Conservation (phyloP, 2,888 invertebrate genomes). For the Margaritifera margaritifera region DNA sequence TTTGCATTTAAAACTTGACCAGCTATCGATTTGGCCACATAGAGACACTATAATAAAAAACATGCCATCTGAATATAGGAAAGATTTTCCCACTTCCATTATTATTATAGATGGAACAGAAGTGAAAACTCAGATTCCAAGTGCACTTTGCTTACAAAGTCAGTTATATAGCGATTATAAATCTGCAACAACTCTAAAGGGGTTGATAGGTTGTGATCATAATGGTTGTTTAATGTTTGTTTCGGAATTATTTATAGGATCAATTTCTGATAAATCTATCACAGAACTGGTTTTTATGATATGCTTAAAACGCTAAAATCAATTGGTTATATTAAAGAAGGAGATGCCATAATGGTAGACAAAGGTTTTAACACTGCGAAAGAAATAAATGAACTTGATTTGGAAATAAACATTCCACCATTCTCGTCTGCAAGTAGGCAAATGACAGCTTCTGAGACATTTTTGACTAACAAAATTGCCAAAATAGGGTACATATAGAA, state of each 20-base stretch:
- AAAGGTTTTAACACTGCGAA: too few species aligned
- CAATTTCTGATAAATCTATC: constrained; percentile 17
- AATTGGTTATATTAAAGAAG: constrained; percentile 4
- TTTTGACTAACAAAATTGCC: too few species aligned
- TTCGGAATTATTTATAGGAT: constrained; percentile 16
- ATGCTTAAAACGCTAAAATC: constrained; percentile 7
- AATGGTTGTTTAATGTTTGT: constrained; percentile 20
- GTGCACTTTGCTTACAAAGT: constrained; percentile 14
- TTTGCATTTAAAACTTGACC: constrained; percentile 19
- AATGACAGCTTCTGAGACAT: too few species aligned
- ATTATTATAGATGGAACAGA: constrained; percentile 31
- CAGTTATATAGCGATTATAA: constrained; percentile 27
- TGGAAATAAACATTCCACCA: too few species aligned
- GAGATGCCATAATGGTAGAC: too few species aligned
- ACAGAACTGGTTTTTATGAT: constrained; percentile 13
- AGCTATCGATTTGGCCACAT: constrained; percentile 20
- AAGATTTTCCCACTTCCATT: constrained; percentile 22
- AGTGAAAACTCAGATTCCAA: constrained; percentile 20
- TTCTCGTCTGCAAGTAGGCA: too few species aligned
- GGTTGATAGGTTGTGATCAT: constrained; percentile 22
- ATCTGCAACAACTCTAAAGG: constrained; percentile 19
- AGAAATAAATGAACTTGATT: too few species aligned
- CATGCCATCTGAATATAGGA: constrained; percentile 22
- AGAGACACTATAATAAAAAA: constrained; percentile 23
- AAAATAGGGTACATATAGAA: too few species aligned